phyloP scores from a whole-genome alignment of 2,888 invertebrate genomes.

The Dioctria rufipes region DNA sequence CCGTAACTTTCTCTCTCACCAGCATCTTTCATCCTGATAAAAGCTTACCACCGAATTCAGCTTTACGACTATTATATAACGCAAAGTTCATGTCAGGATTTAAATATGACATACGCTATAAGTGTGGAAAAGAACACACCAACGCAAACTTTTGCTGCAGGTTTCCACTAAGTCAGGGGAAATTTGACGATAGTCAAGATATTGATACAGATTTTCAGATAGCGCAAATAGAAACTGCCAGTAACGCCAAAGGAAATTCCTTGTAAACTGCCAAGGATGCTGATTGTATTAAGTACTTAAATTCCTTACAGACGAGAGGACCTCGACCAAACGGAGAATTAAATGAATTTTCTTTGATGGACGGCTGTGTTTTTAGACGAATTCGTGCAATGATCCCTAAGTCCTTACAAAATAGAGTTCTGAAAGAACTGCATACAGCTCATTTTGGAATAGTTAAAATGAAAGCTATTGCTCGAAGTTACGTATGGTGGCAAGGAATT shows the following conservation, averaged over 20 bases:
- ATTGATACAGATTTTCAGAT: too few relatives aligned
- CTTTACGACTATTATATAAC: slow-evolving; percentile 56
- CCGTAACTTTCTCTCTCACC: neutral
- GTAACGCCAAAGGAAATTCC: neutral
- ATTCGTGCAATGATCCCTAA: too few relatives aligned
- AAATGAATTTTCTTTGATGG: too few relatives aligned
- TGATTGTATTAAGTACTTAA: neutral
- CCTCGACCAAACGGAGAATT: neutral
- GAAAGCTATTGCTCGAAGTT: slow-evolving; percentile 61
- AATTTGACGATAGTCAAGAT: neutral
- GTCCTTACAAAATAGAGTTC: too few relatives aligned
- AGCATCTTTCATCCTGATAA: slow-evolving; percentile 19
- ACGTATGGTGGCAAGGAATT: slow-evolving; percentile 60
- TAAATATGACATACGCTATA: too few relatives aligned
- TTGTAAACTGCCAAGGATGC: neutral
- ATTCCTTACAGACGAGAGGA: neutral
- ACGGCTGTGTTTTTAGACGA: too few relatives aligned
- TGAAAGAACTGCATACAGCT: too few relatives aligned
- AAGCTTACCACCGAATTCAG: slow-evolving; percentile 56
- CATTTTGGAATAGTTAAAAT: slow-evolving; percentile 64
- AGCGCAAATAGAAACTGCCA: neutral
- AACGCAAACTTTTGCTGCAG: too few relatives aligned
- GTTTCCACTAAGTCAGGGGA: slow-evolving; percentile 40
- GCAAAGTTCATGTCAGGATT: slow-evolving; percentile 45
- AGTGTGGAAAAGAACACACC: too few relatives aligned